phyloP scores from a whole-genome alignment of 2,113 vertebrate genomes.

The Paradoxurus hermaphroditus region DNA sequence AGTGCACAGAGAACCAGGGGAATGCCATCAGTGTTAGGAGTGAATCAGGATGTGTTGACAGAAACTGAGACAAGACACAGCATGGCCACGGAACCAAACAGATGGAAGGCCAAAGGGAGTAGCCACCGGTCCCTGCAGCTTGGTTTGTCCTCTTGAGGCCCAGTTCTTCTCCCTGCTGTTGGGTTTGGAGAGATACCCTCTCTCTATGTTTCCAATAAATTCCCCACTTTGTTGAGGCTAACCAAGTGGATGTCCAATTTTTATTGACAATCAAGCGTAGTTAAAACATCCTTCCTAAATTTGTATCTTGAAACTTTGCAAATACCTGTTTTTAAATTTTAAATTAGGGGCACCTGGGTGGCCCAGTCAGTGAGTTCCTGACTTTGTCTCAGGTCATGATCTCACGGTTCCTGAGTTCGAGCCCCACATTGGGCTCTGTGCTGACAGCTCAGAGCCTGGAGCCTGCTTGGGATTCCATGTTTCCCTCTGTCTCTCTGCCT shows the following conservation, averaged over 20 bases:
- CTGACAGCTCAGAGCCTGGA: no score
- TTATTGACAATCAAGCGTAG: background rate
- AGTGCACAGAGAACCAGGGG: background rate
- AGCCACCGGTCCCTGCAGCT: background rate
- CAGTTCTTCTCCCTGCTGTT: background rate
- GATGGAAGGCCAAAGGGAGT: background rate
- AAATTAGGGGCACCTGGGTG: no score
- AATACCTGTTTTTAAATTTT: background rate
- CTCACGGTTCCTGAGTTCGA: no score
- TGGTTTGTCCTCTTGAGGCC: background rate
- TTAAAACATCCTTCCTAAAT: background rate
- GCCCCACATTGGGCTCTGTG: no score
- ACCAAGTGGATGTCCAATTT: background rate
- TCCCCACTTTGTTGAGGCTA: background rate
- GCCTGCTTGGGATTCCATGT: no score
- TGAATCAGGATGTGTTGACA: background rate
- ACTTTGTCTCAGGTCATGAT: no score
- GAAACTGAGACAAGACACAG: background rate
- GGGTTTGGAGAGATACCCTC: background rate
- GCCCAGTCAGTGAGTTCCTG: no score
- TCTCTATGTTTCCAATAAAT: background rate
- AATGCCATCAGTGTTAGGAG: background rate
- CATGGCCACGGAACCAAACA: background rate
- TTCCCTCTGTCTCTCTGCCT: no score
- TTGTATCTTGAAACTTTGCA: conserved; percentile 20